phyloP scores from a whole-genome alignment of 1,140 invertebrate genomes.

The Ericerus pela region DNA sequence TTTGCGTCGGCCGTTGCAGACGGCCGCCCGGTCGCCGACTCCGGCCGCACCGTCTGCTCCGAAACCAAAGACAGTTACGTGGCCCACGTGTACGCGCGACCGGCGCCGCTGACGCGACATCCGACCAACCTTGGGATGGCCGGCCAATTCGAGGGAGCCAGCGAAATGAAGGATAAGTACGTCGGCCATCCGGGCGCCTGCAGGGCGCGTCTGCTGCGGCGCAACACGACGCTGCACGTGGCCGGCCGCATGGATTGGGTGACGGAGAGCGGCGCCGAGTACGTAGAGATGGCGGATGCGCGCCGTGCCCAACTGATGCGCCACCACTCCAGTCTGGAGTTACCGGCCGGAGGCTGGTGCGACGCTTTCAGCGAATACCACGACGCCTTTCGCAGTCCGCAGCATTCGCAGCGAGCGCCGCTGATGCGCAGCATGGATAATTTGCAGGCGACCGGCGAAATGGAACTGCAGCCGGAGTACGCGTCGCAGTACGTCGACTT shows the following conservation, averaged over 20 bases:
- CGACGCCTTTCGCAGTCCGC: constrained; percentile 19
- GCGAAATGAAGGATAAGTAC: constrained; percentile 19
- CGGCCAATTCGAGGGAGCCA: constrained; percentile 17
- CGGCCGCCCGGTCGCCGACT: too few relatives aligned
- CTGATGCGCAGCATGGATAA: constrained; percentile 15
- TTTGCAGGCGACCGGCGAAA: constrained; percentile 18
- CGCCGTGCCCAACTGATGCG: constrained; percentile 14
- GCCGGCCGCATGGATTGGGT: constrained; percentile 18
- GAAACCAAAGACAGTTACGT: neutral
- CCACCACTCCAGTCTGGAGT: constrained; percentile 18
- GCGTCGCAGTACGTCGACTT: constrained; percentile 17
- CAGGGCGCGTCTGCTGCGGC: constrained; percentile 7
- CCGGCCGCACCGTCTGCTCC: neutral
- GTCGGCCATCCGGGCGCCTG: constrained; percentile 8
- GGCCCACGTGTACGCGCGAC: neutral
- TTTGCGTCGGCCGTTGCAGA: neutral
- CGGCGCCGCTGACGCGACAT: constrained; percentile 17
- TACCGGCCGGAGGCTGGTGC: constrained; percentile 13
- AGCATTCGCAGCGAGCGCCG: constrained; percentile 3
- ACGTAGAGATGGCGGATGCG: constrained; percentile 18
- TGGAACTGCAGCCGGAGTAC: constrained; percentile 16
- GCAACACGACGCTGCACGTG: constrained; percentile 14
- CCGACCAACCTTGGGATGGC: constrained; percentile 21
- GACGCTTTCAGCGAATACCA: constrained; percentile 13
- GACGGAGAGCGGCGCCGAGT: constrained; percentile 19